A percentile compares a stretch with the other conserved stretches of the same genome.
phyloP scores from a whole-genome alignment of 2,888 invertebrate species.

The Drosophila colorata region DNA sequence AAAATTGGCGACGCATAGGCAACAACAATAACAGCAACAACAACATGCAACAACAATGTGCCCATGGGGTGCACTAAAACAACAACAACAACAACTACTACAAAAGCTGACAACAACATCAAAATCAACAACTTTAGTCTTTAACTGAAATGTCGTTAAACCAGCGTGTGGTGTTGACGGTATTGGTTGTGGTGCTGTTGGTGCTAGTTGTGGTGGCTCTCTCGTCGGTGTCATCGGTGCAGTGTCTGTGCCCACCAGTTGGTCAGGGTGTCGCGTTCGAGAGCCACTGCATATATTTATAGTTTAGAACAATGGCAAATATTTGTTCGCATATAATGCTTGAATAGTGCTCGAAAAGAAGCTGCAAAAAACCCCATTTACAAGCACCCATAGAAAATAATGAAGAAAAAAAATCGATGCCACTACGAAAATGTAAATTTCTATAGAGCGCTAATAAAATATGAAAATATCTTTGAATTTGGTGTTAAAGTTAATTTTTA shows the following conservation, averaged over 20 bases:
- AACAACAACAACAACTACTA: slow-evolving; percentile 15
- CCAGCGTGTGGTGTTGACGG: slow-evolving; percentile 42
- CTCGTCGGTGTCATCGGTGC: slow-evolving; percentile 20
- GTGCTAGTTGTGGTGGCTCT: neutral
- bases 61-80: slow-evolving; percentile 36
- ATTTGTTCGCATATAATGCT: slow-evolving; percentile 41
- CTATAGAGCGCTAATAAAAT: too few species aligned
- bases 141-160: slow-evolving; percentile 56
- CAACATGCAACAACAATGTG: slow-evolving; percentile 31
- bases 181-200: slow-evolving; percentile 5
- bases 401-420: too few species aligned
- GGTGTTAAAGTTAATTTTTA: too few species aligned
- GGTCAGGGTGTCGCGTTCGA: slow-evolving; percentile 1
- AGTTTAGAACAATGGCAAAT: slow-evolving; percentile 55
- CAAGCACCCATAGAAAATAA: neutral
- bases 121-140: slow-evolving; percentile 65
- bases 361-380: slow-evolving; percentile 8
- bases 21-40: slow-evolving; percentile 29
- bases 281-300: slow-evolving; percentile 41
- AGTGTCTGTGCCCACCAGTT: slow-evolving; percentile 11
- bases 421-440: too few species aligned
- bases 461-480: too few species aligned
- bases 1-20: slow-evolving; percentile 62
- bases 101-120: slow-evolving; percentile 21
- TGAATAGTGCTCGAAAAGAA: slow-evolving; percentile 27